Evolutionary conservation across 2,888 invertebrate genomes (phyloP).

Genomic region (Apantesis nais): DNA sequence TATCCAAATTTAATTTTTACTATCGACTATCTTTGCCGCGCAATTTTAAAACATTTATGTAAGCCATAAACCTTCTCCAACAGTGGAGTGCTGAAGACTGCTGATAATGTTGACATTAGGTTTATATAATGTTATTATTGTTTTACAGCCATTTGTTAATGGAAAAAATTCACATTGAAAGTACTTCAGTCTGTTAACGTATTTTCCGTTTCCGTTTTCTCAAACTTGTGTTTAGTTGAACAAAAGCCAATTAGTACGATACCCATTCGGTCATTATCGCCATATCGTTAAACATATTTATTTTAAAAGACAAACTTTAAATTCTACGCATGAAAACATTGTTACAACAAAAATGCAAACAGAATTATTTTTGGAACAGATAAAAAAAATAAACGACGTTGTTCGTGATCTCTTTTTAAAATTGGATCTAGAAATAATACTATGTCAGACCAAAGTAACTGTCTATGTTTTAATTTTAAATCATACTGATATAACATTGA

Average conservation of each 20-base stretch:
- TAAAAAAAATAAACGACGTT: background rate
- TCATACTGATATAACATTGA: too few relatives aligned
- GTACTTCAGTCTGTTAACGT: background rate
- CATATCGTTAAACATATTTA: constrained; percentile 7
- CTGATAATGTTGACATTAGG: too few relatives aligned
- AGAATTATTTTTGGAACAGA: constrained; percentile 10
- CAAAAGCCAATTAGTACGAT: constrained; percentile 7
- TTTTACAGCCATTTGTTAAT: background rate
- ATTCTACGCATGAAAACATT: constrained; percentile 8
- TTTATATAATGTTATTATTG: background rate
- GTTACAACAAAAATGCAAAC: constrained; percentile 14
- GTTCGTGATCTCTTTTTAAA: constrained; percentile 1
- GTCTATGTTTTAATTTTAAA: background rate
- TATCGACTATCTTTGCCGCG: too few relatives aligned
- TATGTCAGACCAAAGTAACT: constrained; percentile 1
- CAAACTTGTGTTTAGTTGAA: constrained; percentile 12
- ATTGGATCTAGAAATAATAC: constrained; percentile 11
- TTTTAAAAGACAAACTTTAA: constrained; percentile 8
- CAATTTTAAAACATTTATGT: too few relatives aligned
- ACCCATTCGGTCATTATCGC: constrained; percentile 11
- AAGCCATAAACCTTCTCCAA: too few relatives aligned
- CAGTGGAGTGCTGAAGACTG: too few relatives aligned
- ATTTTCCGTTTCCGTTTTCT: background rate
- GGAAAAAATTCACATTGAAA: background rate
- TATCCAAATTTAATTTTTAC: too few relatives aligned